Conservation (phyloP, 2,113 vertebrate species). For the Plotosus lineatus region DNA sequence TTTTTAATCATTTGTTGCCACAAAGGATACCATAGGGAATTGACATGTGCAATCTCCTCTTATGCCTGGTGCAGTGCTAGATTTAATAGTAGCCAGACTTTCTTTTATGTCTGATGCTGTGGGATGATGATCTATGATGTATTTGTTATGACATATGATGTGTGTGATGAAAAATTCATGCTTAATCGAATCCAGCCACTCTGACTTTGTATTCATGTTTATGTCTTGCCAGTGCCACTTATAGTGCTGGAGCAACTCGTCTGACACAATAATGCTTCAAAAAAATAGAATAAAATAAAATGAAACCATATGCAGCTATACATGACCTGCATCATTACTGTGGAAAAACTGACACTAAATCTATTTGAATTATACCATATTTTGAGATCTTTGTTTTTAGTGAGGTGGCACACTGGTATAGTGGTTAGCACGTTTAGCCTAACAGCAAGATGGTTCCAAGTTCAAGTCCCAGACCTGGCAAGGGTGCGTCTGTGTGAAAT, state of each 20-base stretch:
- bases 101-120: conserved; percentile 15
- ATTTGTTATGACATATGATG: background rate
- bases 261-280: background rate
- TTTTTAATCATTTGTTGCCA: background rate
- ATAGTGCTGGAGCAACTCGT: background rate
- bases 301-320: background rate
- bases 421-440: no score
- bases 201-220: background rate
- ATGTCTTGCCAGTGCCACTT: background rate
- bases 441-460: no score
- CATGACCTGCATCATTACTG: background rate
- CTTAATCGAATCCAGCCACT: conserved; percentile 12
- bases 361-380: background rate
- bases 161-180: conserved; percentile 19
- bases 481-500: no score
- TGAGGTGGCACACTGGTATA: no score
- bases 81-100: conserved; percentile 6
- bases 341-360: background rate
- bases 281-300: background rate
- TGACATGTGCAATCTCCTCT: background rate
- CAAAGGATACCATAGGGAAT: background rate
- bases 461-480: no score
- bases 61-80: background rate
- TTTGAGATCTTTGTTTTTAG: background rate
- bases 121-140: conserved; percentile 22